A percentile compares a stretch with the other conserved stretches of the same genome.
phyloP scores from a whole-genome alignment of 2,797 vertebrate species.

The Dromococcyx pavoninus region DNA sequence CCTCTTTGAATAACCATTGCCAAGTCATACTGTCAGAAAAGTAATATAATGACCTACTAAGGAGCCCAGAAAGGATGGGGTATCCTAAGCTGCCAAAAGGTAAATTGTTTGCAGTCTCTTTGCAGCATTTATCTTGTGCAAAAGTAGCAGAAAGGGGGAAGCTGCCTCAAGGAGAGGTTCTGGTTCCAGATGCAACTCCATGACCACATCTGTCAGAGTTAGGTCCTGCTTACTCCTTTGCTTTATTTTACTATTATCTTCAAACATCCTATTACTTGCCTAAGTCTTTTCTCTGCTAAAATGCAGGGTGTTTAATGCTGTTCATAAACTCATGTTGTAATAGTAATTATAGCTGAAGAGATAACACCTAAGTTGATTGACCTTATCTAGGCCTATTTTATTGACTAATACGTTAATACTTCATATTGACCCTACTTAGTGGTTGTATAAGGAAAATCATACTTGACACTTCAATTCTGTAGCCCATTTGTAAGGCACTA shows the following conservation, averaged over 20 bases:
- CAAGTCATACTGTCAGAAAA: neutral
- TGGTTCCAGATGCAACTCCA: neutral
- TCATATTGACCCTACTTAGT: conserved; percentile 4
- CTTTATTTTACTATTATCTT: neutral
- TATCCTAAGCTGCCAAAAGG: neutral
- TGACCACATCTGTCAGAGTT: neutral
- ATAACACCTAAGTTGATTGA: conserved; percentile 44
- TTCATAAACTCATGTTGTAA: neutral
- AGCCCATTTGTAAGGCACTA: neutral
- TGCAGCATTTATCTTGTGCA: rapidly evolving
- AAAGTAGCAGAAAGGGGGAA: neutral
- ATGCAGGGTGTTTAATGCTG: conserved; percentile 9
- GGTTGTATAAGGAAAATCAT: conserved; percentile 5
- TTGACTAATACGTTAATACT: conserved; percentile 43
- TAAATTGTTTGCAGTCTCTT: neutral
- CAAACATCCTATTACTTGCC: neutral
- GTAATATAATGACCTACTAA: neutral
- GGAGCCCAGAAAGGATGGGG: neutral
- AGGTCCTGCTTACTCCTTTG: neutral
- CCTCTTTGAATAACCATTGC: neutral
- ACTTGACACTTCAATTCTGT: neutral
- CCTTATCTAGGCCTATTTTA: conserved; percentile 46
- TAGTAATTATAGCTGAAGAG: conserved; percentile 18
- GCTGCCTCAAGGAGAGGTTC: neutral
- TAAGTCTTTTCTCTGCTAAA: conserved; percentile 3